Evolutionary conservation across 2,797 vertebrate genomes (phyloP).

Genomic region (Dendrocincla fuliginosa): DNA sequence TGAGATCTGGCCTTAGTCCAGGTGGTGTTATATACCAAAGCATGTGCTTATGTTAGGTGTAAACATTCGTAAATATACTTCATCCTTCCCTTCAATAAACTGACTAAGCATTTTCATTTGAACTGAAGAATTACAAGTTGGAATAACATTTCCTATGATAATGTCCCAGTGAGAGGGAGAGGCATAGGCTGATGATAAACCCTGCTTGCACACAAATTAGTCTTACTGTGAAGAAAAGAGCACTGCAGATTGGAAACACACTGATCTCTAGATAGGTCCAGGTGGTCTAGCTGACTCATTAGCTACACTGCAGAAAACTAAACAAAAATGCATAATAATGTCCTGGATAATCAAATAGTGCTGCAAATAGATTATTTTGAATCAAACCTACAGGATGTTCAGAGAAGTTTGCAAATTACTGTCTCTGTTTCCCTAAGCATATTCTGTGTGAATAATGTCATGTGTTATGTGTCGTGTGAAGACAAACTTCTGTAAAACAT

Average conservation of each 20-base stretch:
- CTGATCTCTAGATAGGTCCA: background rate
- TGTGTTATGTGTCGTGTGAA: background rate
- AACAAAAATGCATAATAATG: background rate
- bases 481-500: background rate
- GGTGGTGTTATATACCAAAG: background rate
- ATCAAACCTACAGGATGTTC: background rate
- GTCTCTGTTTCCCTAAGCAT: background rate
- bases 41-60: background rate
- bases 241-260: background rate
- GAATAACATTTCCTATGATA: slow-evolving; percentile 34
- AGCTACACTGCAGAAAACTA: background rate
- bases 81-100: background rate
- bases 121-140: slow-evolving; percentile 21
- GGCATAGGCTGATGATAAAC: background rate
- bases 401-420: background rate
- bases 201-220: background rate
- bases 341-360: background rate
- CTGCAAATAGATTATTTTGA: background rate
- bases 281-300: background rate
- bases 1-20: slow-evolving; percentile 18
- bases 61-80: slow-evolving; percentile 38
- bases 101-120: slow-evolving; percentile 26
- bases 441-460: background rate
- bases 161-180: background rate
- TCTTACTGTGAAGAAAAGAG: background rate